Base-by-base conservation (phyloP, 2,888 invertebrate genomes). In the Parnassius mnemosyne region DNA sequence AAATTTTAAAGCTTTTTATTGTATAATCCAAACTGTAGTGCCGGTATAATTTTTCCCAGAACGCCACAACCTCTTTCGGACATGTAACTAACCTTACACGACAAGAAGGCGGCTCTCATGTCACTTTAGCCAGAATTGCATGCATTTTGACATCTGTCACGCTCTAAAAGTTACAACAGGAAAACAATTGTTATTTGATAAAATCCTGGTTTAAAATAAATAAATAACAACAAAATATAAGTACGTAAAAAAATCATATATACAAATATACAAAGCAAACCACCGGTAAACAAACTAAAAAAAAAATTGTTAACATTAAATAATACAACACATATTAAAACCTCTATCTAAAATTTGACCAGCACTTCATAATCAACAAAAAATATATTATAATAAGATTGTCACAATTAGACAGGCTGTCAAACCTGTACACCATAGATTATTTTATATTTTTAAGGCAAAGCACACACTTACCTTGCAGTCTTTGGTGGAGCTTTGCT, bases 61-160 rank as follows among this genome's bases (percentile, higher is more conserved):
- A 64, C 57, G 61, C 67, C 76, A 78, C 69, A 53, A 50, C 57
- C 57, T 12, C 76, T 75, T 76, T 77, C 77, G 80, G 80, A 83
- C 80, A 80, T 75, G 75, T 70, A 77, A 89, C 89, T 89, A 83
- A 89, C 89, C 90, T 90, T 80, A 79, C 78, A 78, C 68, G 73
- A 79, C 81, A 87, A 85, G 87, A 85, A 85, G 89, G 83, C 87
- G 78, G 81, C 79, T 76, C 76, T 71, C 77, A 68, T 79, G 76
- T 81, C 86, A 83, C 81, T 81, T 75, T 82, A 83, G 80, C 83
- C 83, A 83, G 80, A 78, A 80, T 83, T 84, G 81, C 87, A 88
- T 89, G 88, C 87, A 85, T 83, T 83, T 83, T 83, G 85, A 78
- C 81, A 77, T 81, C 82, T 85, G 85, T 91, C 90, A 91, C 87